Evolutionary conservation across 2,888 invertebrate species (phyloP), one percentile per base, ranked within the genome.

Genomic region (Magallana nippona): DNA sequence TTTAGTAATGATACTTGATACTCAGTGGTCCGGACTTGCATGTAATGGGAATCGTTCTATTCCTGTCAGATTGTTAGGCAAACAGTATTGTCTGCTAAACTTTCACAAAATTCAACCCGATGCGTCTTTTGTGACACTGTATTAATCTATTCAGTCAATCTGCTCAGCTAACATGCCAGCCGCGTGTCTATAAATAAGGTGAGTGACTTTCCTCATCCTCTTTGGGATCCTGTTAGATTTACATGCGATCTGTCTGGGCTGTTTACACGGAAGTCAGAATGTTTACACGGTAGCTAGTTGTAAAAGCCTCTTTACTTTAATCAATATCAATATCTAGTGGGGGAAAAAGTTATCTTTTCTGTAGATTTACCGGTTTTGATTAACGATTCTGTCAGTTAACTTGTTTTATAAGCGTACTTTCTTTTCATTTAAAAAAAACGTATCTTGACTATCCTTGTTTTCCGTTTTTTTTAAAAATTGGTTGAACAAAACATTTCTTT

Each of bases 211-310:
- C n/a, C 15, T 27, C 71, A 27, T 71, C 71, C 71, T 71, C 22
- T 71, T 71, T 13, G 19, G 27, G 27, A 71, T 71, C 71, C 71
- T 71, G 71, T 71, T 71, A 27, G 32, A 71, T 71, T 71, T 71
- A 22, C 15, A 11, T 71, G 32, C 44, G 44, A 44, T 44, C 44
- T 44, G 44, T 44, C 44, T 44, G 44, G 44, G 15, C 27, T 27
- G 27, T 71, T 71, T 22, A 71, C 71, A 71, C 71, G 71, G 71
- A 71, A 27, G 15, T 19, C 32, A 22, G 11, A 71, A 22, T 71
- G 27, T 22, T 71, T 44, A 44, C 44, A 44, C 44, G 27, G 22
- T 71, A 27, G 32, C 71, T 32, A 71, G 27, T 71, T 17, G 15
- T 71, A 13, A 71, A 27, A 71, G 27, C 27, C 15, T 71, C 27